These are phyloP conservation scores for Orcinus orca DNA, from an alignment of 2,113 vertebrate species.

Conservation along the genomic window DNA sequence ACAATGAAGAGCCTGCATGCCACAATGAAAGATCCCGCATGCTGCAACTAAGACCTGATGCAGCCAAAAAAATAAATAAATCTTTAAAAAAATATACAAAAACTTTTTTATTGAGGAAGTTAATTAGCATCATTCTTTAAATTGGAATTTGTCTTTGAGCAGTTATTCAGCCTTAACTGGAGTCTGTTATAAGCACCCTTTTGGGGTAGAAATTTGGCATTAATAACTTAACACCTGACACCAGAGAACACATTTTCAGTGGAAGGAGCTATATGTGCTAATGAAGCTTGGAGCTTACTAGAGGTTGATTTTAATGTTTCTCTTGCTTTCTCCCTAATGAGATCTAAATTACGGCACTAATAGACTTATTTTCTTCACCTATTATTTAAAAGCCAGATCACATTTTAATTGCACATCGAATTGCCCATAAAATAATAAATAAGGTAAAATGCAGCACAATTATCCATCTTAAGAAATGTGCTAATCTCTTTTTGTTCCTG, in stretches of 20 bases:
- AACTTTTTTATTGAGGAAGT: slow-evolving; percentile 7
- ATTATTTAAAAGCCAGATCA: slow-evolving; percentile 47
- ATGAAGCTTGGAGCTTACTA: slow-evolving; percentile 31
- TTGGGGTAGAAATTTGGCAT: slow-evolving; percentile 3
- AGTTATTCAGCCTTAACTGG: not conserved
- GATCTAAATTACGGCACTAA: slow-evolving; percentile 44
- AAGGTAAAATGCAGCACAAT: slow-evolving; percentile 51
- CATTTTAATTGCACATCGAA: slow-evolving; percentile 60
- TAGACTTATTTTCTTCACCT: slow-evolving; percentile 1
- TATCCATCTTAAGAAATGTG: slow-evolving; percentile 33
- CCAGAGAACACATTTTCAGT: slow-evolving; percentile 32
- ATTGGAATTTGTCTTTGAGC: slow-evolving; percentile 33
- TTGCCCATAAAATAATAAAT: slow-evolving; percentile 61
- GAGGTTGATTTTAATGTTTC: slow-evolving; percentile 58
- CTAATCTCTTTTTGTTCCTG: not conserved
- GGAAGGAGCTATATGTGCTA: slow-evolving; percentile 1
- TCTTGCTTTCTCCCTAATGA: slow-evolving; percentile 60
- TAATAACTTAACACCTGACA: slow-evolving; percentile 43
- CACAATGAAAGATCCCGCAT: no score
- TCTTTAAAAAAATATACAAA: no score
- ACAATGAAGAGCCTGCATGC: no score
- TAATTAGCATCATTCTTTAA: slow-evolving; percentile 46
- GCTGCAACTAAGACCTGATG: no score
- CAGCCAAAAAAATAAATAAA: no score
- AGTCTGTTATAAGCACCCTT: not conserved